Base-by-base conservation (phyloP, 2,888 invertebrate species). In the Noctua janthe region DNA sequence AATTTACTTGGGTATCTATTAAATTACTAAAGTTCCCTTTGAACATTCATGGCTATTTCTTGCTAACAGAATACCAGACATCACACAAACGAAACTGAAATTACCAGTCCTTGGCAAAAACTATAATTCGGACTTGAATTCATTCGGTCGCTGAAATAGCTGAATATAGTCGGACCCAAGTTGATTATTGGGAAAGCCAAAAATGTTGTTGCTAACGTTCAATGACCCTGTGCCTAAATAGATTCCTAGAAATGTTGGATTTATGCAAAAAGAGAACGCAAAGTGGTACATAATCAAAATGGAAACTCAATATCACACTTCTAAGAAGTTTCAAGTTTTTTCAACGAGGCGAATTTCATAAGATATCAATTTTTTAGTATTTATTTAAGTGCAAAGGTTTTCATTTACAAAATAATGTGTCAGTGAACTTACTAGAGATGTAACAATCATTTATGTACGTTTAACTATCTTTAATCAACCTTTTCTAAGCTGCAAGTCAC, bases 251-350 rank as follows among this genome's bases (percentile, higher is more conserved):
- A 62, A 77, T 80, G 6, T 29, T 82, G 29, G 23, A 76, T 82
- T 62, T 62, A 71, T 76, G 49, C 54, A 64, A 69, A 82, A 82
- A 80, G 75, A 70, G 47, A 71, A 76, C 29, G 70, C 54, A 70
- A 71, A 83, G 51, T 79, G 35, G 35, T 23, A 79, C 13, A 70
- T 10, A 29, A 39, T 76, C 59, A 51, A 71, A 75, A 75, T 75
- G 49, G 56, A 66, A 83, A 79, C 59, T 75, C n/a, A 71, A 67
- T 78, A 62, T 51, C 51, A 39, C 51, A 43, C 23, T 76, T 83
- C 78, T 62, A 15, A 72, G 83, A 78, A 83, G 1, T 72, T 73
- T 69, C 35, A 69, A 74, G 71, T 59, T 35, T 62, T 59, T 67
- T 59, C 20, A 39, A 59, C 67, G 62, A 8, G n/a, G 15, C 29